Evolutionary conservation across 2,113 vertebrate species (phyloP).

Genomic region (Microcebus tavaratra): DNA sequence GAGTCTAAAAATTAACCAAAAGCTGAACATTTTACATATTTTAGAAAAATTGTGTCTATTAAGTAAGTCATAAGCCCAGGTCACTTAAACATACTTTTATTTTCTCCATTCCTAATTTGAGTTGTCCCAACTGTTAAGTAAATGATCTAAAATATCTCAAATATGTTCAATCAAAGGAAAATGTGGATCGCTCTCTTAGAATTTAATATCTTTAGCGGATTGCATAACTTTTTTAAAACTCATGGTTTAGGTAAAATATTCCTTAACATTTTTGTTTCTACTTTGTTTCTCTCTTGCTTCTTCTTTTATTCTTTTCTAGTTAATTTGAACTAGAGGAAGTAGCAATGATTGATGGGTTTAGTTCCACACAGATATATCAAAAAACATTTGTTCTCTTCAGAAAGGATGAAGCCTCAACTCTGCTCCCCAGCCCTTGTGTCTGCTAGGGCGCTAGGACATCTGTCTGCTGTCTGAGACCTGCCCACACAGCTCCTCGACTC

Average conservation of each 20-base stretch:
- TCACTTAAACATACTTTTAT: neutral
- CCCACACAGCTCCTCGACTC: neutral
- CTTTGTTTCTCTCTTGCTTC: neutral
- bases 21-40: neutral
- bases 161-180: neutral
- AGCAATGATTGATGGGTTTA: neutral
- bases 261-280: neutral
- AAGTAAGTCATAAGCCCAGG: neutral
- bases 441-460: neutral
- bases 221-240: neutral
- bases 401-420: neutral
- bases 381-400: neutral
- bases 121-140: neutral
- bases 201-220: neutral
- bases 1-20: neutral
- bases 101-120: neutral
- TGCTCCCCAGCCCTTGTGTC: accelerated
- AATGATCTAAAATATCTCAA: neutral
- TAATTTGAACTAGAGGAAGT: neutral
- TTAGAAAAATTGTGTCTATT: neutral
- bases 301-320: neutral
- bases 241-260: neutral
- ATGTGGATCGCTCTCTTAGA: neutral
- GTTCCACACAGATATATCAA: neutral
- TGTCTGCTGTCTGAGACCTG: neutral